Evolutionary conservation across 1,140 invertebrate species (phyloP), one percentile per base, ranked within the genome.

Genomic region (Drosophila gunungcola): DNA sequence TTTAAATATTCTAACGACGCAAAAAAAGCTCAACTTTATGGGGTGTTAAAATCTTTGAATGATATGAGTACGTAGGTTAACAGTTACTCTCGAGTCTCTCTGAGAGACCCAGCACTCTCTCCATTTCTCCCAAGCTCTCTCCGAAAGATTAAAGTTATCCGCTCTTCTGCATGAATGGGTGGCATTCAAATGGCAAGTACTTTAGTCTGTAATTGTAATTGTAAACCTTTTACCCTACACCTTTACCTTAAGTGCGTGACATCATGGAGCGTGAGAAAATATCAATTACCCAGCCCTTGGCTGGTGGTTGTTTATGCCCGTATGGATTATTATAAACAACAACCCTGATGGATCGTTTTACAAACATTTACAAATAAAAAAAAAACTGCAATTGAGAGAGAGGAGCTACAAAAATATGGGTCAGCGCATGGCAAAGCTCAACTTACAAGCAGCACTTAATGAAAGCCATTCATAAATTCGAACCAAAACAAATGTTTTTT

Each of bases 201-300:
- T 61, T 85, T n/a, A 34, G 29, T 3, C 46, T 73, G n/a, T 67
- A 65, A 46, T 53, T 56, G 62, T 58, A 79, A 46, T 21, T 21
- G 16, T 21, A 21, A 21, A 21, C 55, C 65, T 38, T 34, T 34
- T 34, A 34, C 48, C 51, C 63, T 76, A 51, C 65, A 82, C 57
- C 75, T 75, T 57, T 53, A 32, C 54, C 75, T 75, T 65, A 48
- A 32, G 46, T 32, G 36, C 21, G 36, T 88, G 83, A 86, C 83
- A 88, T 86, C 79, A 89, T 83, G 53, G 68, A 83, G 63, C 83
- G 84, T 88, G 83, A 73, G 83, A 88, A 89, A 83, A 79, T 73
- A 73, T 32, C 75, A 73, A 70, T 73, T 78, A 78, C 34, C 54
- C 45, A 67, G 39, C 48, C 67, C 58, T 73, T 78, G 52, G 29